These are phyloP conservation scores for Synaphobranchus kaupii DNA, from an alignment of 2,797 vertebrate genomes.

Conservation along the genomic window DNA sequence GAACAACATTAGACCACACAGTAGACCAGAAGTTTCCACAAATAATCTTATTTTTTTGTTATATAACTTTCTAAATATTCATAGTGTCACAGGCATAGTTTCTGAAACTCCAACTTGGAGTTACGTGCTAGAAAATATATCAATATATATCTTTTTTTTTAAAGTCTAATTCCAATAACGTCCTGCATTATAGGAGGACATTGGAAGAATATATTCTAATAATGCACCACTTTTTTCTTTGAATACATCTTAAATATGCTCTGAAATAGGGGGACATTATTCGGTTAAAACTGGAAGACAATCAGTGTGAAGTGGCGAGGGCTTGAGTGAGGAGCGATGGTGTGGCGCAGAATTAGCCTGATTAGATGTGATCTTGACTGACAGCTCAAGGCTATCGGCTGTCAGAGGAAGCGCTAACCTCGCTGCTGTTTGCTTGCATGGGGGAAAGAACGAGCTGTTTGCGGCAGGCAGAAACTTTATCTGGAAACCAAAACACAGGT, in stretches of 20 bases:
- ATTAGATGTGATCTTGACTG: constrained; percentile 13
- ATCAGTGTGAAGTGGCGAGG: neutral
- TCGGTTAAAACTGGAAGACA: neutral
- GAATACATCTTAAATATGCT: neutral
- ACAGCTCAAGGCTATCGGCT: neutral
- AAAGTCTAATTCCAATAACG: neutral
- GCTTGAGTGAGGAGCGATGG: neutral
- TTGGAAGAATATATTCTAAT: neutral
- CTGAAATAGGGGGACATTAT: neutral
- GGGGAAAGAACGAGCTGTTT: neutral
- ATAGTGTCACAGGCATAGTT: neutral
- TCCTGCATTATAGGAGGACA: neutral
- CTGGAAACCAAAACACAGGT: neutral
- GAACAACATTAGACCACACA: neutral
- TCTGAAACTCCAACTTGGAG: neutral
- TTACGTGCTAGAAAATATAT: neutral
- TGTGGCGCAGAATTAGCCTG: neutral
- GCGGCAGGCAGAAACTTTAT: too few relatives aligned
- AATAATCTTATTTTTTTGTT: neutral
- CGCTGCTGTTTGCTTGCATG: neutral
- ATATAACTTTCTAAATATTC: too few relatives aligned
- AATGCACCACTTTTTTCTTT: neutral
- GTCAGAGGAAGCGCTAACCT: neutral
- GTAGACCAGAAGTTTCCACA: neutral
- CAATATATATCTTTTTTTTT: too few relatives aligned